Conservation (phyloP, 2,113 vertebrate species). For the Stictonetta naevosa region DNA sequence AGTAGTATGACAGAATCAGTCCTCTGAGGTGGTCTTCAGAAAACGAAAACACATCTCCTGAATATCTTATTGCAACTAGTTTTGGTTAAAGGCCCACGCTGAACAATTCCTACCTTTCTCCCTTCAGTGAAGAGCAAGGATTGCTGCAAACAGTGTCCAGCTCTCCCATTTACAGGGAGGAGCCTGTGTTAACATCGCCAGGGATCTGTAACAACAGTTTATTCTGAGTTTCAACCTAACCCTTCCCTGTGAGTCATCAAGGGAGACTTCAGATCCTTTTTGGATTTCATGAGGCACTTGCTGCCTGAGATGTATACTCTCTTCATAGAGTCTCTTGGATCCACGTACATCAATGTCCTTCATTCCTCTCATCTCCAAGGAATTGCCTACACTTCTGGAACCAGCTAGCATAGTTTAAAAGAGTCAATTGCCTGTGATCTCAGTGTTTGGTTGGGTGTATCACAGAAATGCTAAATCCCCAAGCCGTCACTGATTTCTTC, state of each 20-base stretch:
- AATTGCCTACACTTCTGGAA: neutral
- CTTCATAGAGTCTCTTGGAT: neutral
- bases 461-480: neutral
- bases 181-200: neutral
- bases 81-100: neutral
- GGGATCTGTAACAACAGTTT: neutral
- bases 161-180: neutral
- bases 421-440: neutral
- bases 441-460: neutral
- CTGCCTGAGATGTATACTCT: neutral
- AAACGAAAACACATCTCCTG: rapidly evolving
- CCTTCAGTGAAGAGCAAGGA: neutral
- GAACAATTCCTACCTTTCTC: neutral
- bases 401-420: neutral
- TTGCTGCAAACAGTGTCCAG: neutral
- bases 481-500: neutral
- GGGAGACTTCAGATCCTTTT: neutral
- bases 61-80: neutral
- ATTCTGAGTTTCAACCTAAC: neutral
- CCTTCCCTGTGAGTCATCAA: neutral
- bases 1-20: neutral
- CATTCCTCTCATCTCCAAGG: neutral
- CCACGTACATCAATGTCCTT: neutral
- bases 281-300: neutral
- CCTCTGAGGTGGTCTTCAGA: neutral